Base-by-base conservation (phyloP, 2,113 vertebrate species). In the Lycaon pictus region DNA sequence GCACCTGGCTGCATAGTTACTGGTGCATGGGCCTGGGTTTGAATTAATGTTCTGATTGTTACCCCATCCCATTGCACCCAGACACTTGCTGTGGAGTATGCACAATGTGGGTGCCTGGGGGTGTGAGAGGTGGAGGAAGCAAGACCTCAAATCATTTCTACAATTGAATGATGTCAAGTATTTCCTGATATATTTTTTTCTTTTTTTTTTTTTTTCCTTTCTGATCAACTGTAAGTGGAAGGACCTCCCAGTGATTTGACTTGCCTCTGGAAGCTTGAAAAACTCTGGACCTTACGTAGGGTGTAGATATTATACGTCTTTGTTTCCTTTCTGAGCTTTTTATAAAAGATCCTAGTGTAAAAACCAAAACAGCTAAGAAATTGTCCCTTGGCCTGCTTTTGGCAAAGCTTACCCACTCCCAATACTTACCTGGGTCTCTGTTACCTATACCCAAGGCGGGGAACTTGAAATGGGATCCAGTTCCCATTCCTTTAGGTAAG, bases 211-310 rank as follows among this genome's bases (percentile, higher is more conserved):
- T 19, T 93, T 81, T 71, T 77, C 27, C 19, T 76, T 83, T 11
- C 17, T 72, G 27, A 81, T 69, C n/a, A 96, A 77, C 22, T 93
- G 0, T 65, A 83, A 56, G 25, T 69, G 9, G 19, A 88, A 96
- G n/a, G 20, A 51, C 20, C 11, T 93, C 93, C 20, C 37, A 63
- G 48, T 76, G 29, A 29, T 93, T 63, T 93, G 63, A 92, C 12
- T 62, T 25, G 29, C 23, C 85, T 72, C 23, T 88, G 43, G 53
- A 79, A 97, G 22, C 25, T 35, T 97, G 56, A 87, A 95, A 91
- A 76, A 35, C 79, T 92, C 22, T 74, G 65, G n/a, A 22, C 12
- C 43, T 65, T 83, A 35, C 53, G 60, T 71, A 95, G 32, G 32
- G 43, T 82, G 20, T 16, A 71, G 88, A 88, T 88, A 81, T 89